Percentiles rank a stretch among this genome's conserved stretches.
These are phyloP conservation scores for Raphicerus campestris DNA, from an alignment of 2,113 vertebrate genomes.

Conservation along the genomic window DNA sequence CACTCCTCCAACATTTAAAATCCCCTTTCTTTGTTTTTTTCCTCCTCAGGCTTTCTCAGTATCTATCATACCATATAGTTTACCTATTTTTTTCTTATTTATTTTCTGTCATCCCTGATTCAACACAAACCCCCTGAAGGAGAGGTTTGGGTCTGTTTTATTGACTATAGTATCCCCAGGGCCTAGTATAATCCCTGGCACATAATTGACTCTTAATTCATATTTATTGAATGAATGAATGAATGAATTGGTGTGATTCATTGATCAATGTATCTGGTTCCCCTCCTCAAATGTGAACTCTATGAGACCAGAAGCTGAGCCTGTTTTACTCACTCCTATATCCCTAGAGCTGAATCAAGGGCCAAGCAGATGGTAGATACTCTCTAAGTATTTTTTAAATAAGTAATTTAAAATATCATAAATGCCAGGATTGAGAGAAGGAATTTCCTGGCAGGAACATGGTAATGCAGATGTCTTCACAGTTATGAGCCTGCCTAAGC, in stretches of 20 bases:
- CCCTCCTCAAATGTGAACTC: not conserved
- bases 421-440: not conserved
- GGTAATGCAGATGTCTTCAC: not conserved
- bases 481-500: not conserved
- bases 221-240: not conserved
- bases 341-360: not conserved
- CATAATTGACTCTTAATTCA: not conserved
- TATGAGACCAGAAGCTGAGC: not conserved
- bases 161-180: not conserved
- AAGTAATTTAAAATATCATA: slow-evolving; percentile 1
- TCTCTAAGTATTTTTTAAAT: slow-evolving; percentile 23
- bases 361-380: not conserved
- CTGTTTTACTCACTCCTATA: not conserved
- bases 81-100: not conserved
- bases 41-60: not conserved
- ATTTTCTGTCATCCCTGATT: not conserved
- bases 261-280: not conserved
- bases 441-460: not conserved
- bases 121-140: not conserved
- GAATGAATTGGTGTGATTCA: not conserved
- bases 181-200: not conserved
- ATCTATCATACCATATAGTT: not conserved
- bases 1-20: not conserved
- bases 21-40: not conserved
- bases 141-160: not conserved